Conservation (phyloP, 2,888 invertebrate genomes). For the Ethmia dodecea region DNA sequence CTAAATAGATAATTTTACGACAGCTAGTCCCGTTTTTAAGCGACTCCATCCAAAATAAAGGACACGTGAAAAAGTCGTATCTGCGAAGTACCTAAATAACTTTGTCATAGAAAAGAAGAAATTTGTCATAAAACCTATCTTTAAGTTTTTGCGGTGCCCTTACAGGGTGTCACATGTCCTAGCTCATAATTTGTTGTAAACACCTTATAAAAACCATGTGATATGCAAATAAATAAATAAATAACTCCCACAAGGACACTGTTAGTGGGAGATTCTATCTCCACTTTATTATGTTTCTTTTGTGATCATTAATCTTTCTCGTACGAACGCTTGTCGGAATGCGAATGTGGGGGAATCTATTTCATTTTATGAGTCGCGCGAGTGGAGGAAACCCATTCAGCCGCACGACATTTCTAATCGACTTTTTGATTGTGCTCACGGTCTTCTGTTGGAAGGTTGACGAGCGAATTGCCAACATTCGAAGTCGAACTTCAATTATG, state of each 20-base stretch:
- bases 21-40: constrained; percentile 28
- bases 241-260: constrained; percentile 77
- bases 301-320: constrained; percentile 78
- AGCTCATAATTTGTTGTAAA: no score
- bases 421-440: constrained; percentile 74
- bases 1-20: constrained; percentile 7
- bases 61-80: constrained; percentile 69
- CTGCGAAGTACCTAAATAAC: no score
- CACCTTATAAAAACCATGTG: no score
- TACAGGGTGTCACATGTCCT: no score
- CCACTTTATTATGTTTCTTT: constrained; percentile 77
- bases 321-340: constrained; percentile 78
- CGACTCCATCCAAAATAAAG: constrained; percentile 48
- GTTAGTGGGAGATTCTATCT: constrained; percentile 77
- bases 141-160: no score
- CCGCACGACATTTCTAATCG: constrained; percentile 75
- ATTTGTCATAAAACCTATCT: no score
- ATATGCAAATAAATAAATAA: no score
- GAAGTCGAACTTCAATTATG: no score
- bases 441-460: constrained; percentile 50
- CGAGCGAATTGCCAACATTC: constrained; percentile 37
- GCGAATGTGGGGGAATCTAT: constrained; percentile 78
- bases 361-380: constrained; percentile 76
- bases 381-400: constrained; percentile 69
- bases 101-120: no score